phyloP scores from a whole-genome alignment of 2,797 vertebrate genomes.

The Knipowitschia caucasica region DNA sequence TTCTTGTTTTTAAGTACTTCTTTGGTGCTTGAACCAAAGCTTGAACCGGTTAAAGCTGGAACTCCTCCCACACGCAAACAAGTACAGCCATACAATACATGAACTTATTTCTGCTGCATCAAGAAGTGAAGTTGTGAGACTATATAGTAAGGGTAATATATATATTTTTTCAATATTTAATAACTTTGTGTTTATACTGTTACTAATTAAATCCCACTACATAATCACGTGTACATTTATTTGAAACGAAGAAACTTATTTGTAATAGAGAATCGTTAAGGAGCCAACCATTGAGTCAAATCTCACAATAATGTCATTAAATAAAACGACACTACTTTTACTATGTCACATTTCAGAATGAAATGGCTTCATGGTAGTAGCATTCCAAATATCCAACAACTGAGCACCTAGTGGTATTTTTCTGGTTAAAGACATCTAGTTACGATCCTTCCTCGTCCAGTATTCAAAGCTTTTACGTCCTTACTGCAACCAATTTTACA shows the following conservation, averaged over 20 bases:
- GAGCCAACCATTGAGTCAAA: constrained; percentile 5
- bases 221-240: constrained; percentile 3
- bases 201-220: neutral
- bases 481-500: too few relatives aligned
- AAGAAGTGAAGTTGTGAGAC: constrained; percentile 23
- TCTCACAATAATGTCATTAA: constrained; percentile 12
- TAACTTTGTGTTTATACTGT: too few relatives aligned
- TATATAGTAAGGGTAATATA: neutral
- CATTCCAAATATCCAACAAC: too few relatives aligned
- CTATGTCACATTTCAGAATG: too few relatives aligned
- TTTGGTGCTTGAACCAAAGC: neutral
- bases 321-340: too few relatives aligned
- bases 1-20: too few relatives aligned
- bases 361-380: too few relatives aligned
- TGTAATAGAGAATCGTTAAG: neutral
- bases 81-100: too few relatives aligned
- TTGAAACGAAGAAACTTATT: neutral
- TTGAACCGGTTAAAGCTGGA: neutral
- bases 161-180: too few relatives aligned
- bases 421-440: neutral
- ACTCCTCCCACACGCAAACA: neutral
- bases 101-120: constrained; percentile 7
- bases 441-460: neutral
- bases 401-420: too few relatives aligned
- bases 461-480: neutral